Evolutionary conservation across 2,888 invertebrate genomes (phyloP).

Genomic region (Cantharis lateralis): DNA sequence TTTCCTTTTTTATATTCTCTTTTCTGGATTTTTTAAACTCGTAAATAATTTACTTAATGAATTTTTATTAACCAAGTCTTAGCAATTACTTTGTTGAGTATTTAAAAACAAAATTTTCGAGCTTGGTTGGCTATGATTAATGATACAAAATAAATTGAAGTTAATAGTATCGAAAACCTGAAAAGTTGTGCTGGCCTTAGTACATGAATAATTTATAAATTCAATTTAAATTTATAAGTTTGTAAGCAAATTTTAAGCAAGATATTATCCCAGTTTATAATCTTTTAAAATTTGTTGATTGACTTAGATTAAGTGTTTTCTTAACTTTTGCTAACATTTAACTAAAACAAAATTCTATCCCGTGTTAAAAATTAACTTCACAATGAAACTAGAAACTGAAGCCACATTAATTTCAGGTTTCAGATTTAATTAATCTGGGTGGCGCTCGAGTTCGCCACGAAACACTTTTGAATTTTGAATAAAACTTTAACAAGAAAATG

Average conservation of each 20-base stretch:
- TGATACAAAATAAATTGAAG: constrained; percentile 5
- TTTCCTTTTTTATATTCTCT: not conserved
- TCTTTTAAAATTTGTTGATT: constrained; percentile 1
- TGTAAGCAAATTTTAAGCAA: constrained; percentile 1
- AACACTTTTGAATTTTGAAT: not conserved
- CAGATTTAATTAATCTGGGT: not conserved
- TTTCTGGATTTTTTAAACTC: not conserved
- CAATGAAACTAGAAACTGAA: not conserved
- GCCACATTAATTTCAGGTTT: not conserved
- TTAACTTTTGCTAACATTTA: not conserved
- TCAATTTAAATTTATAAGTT: constrained; percentile 5
- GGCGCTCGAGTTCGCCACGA: not conserved
- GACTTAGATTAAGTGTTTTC: not conserved
- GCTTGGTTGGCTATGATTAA: constrained; percentile 1
- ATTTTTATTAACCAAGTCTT: not conserved
- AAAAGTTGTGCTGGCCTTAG: constrained; percentile 2
- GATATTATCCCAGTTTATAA: constrained; percentile 1
- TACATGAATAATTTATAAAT: constrained; percentile 5
- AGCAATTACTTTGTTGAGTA: not conserved
- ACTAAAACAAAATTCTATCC: not conserved
- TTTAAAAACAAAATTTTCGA: not conserved
- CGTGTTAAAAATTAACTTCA: not conserved
- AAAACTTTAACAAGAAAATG: not conserved
- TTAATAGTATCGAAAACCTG: constrained; percentile 5
- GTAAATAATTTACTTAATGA: not conserved